These are phyloP conservation scores for Physeter macrocephalus DNA, from an alignment of 2,113 vertebrate species.

Conservation along the genomic window DNA sequence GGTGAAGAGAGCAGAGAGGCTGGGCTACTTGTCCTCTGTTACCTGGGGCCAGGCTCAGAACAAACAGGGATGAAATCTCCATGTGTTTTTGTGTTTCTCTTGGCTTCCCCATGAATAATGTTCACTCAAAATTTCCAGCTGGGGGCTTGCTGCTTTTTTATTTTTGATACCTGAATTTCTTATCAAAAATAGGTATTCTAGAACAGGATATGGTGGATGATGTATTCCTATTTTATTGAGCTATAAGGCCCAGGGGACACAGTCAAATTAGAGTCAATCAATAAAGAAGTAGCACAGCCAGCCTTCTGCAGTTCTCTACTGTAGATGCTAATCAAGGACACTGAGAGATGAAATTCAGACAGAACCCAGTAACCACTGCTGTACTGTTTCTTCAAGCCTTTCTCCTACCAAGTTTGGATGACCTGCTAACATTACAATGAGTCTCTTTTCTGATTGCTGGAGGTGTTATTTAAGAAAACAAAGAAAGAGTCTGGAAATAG, in stretches of 20 bases:
- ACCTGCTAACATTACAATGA: not conserved
- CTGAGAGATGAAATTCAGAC: not conserved
- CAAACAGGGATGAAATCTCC: not conserved
- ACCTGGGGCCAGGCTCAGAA: not conserved
- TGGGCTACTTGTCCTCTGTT: not conserved
- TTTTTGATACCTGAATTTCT: constrained; percentile 1
- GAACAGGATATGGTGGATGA: not conserved
- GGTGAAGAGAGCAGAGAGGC: not conserved
- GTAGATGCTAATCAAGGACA: not conserved
- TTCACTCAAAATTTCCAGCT: not conserved
- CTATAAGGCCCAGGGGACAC: not conserved
- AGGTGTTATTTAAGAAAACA: not conserved
- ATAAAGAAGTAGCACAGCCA: not conserved
- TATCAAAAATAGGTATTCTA: not conserved
- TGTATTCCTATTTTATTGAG: not conserved
- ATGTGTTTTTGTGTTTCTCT: not conserved
- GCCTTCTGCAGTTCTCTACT: not conserved
- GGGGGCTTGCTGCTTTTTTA: not conserved
- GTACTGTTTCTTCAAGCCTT: not conserved
- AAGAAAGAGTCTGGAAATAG: not conserved
- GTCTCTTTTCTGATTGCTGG: not conserved
- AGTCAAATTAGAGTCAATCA: constrained; percentile 29
- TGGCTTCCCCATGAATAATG: not conserved
- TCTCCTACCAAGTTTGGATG: not conserved
- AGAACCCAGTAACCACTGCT: not conserved